Evolutionary conservation across 1,140 invertebrate species (phyloP), one percentile per base, ranked within the genome.

Genomic region (Solenopsis fugax): DNA sequence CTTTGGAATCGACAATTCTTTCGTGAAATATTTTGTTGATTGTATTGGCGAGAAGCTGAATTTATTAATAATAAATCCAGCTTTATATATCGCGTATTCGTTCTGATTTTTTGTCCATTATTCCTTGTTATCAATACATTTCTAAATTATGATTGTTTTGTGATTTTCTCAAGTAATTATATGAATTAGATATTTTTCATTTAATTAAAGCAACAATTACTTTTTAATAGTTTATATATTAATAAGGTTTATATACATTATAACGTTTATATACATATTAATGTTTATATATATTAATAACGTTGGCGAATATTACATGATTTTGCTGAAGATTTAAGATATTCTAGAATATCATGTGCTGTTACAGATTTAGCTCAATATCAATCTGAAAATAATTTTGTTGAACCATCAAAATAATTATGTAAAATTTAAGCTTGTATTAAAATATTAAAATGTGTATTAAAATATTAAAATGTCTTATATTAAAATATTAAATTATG

Each of bases 1-100:
- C 65, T 73, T 60, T 48, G 45, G 5, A 58, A 82, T 82, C 6
- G 48, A 58, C 48, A 72, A 73, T 48, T 82, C n/a, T 80, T 48
- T 21, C n/a, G 24, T 13, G 29, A 60, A 60, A 76, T 76, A 76
- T 58, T 58, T 6, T 45, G 21, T 16, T 24, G 21, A 29, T 37
- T 5, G 9, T 21, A n/a, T 56, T 7, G 21, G 52, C n/a, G 18
- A 75, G 7, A 56, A 56, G 41, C 3, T 75, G 41, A 41, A 41
- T 75, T 45, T 45, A 45, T 45, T 54, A 21, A 45, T 54, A 21
- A 45, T 62, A 56, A n/a, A 21, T 29, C 16, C 16, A 4, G 9
- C 10, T 45, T 13, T 7, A 41, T 45, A 62, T 29, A 48, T 62
- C 16, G 2, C 13, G 16, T 52, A 41, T 56, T 58, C 37, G 13